A percentile compares a stretch with the other conserved stretches of the same genome.
Conservation (phyloP, 2,888 invertebrate genomes). For the Megastigmus dorsalis region DNA sequence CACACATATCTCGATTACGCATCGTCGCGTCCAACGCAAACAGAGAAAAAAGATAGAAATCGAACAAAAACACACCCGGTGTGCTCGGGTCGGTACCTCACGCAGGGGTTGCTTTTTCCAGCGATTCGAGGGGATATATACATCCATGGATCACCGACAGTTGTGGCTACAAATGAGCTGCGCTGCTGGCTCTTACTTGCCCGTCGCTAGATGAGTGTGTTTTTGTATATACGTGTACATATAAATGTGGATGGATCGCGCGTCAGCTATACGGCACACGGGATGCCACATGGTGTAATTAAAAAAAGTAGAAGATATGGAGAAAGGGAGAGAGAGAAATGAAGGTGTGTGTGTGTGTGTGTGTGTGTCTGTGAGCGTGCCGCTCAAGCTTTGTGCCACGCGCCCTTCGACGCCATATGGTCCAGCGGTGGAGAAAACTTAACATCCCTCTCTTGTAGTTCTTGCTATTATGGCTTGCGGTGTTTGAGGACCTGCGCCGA, state of each 20-base stretch:
- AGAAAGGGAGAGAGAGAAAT: neutral
- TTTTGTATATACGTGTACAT: too few species aligned
- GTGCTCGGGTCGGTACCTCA: neutral
- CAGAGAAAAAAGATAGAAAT: slow-evolving; percentile 25
- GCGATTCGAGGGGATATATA: slow-evolving; percentile 50
- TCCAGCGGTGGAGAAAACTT: slow-evolving; percentile 38
- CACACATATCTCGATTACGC: slow-evolving; percentile 50
- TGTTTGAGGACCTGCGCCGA: neutral
- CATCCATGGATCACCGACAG: slow-evolving; percentile 61
- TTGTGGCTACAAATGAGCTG: slow-evolving; percentile 66
- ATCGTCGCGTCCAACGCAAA: slow-evolving; percentile 53
- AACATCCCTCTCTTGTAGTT: slow-evolving; percentile 1
- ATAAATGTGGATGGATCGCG: too few species aligned
- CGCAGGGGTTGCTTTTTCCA: slow-evolving; percentile 18
- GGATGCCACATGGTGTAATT: slow-evolving; percentile 71
- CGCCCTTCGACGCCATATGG: slow-evolving; percentile 46
- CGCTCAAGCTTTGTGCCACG: slow-evolving; percentile 34
- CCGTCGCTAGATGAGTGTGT: too few species aligned
- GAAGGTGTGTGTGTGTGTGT: too few species aligned
- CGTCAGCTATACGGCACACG: slow-evolving; percentile 44
- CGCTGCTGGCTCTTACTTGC: too few species aligned
- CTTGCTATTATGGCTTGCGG: too few species aligned
- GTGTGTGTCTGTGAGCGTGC: too few species aligned
- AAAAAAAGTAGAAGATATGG: slow-evolving; percentile 36
- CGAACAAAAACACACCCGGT: slow-evolving; percentile 9